These are phyloP conservation scores for Tetheella fluctuosa DNA, from an alignment of 2,888 invertebrate genomes.

Conservation along the genomic window DNA sequence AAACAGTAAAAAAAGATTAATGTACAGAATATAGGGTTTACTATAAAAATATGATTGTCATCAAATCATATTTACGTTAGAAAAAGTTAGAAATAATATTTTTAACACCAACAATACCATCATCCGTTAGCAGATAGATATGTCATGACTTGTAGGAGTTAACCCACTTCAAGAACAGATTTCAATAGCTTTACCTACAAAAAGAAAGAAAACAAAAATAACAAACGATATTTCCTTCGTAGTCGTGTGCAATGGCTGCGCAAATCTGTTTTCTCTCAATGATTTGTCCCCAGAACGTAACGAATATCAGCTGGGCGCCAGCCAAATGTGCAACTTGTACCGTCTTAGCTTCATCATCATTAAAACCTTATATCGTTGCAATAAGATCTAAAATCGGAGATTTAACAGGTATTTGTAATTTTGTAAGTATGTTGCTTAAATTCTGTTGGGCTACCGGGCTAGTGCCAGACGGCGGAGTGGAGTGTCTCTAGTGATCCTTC, in stretches of 20 bases:
- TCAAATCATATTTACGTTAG: too few species aligned
- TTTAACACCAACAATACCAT: background rate
- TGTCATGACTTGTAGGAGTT: background rate
- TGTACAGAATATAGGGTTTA: too few species aligned
- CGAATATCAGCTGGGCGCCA: constrained; percentile 75
- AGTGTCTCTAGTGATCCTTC: constrained; percentile 69
- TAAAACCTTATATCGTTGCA: constrained; percentile 24
- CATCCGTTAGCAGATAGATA: background rate
- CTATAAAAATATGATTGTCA: background rate
- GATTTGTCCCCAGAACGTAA: constrained; percentile 79
- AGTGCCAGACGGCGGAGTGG: constrained; percentile 56
- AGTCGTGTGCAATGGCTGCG: constrained; percentile 66
- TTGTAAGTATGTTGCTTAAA: constrained; percentile 68
- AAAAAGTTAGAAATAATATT: background rate
- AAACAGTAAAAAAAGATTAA: too few species aligned
- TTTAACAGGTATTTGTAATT: constrained; percentile 18
- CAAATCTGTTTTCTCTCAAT: constrained; percentile 81
- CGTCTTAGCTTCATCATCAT: constrained; percentile 29
- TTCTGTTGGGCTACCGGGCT: constrained; percentile 62
- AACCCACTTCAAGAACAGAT: background rate
- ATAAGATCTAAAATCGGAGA: constrained; percentile 42
- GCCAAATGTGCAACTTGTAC: constrained; percentile 76
- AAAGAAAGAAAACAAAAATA: constrained; percentile 58
- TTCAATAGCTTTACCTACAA: constrained; percentile 26
- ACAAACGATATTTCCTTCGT: constrained; percentile 21